A percentile compares a stretch with the other conserved stretches of the same genome.
phyloP scores from a whole-genome alignment of 2,797 vertebrate genomes.

The Merluccius polli region DNA sequence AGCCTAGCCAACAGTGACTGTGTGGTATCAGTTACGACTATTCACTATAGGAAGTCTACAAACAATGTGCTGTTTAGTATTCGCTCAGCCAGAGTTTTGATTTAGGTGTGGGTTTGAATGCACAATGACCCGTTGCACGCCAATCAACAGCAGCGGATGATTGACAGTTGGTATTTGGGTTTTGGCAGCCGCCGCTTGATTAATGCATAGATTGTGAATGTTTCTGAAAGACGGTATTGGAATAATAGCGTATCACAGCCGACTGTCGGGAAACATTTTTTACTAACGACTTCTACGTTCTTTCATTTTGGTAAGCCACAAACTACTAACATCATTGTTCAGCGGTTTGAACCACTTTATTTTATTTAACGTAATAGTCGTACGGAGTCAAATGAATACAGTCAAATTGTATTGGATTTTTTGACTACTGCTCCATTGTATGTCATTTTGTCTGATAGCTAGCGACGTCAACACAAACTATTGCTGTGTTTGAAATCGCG shows the following conservation, averaged over 20 bases:
- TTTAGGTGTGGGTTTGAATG: background rate
- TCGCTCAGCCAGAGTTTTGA: background rate
- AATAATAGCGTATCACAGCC: background rate
- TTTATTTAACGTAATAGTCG: background rate
- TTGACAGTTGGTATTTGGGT: background rate
- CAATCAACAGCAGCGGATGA: background rate
- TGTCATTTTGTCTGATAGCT: too few species aligned
- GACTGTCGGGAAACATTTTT: background rate
- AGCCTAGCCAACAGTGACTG: too few species aligned
- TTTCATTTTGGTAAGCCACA: background rate
- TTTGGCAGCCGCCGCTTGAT: background rate
- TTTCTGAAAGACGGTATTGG: background rate
- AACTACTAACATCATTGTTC: background rate
- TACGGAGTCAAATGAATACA: background rate
- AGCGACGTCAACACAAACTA: too few species aligned
- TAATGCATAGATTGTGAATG: constrained; percentile 1
- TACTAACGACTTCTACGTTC: too few species aligned
- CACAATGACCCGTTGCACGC: background rate
- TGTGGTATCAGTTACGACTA: too few species aligned
- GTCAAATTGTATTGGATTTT: background rate
- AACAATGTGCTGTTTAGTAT: background rate
- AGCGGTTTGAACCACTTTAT: background rate
- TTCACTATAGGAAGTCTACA: too few species aligned
- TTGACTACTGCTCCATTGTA: too few species aligned
- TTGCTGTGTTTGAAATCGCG: too few species aligned